Base-by-base conservation (phyloP, 2,113 vertebrate genomes). In the Gymnocephalus cernua region DNA sequence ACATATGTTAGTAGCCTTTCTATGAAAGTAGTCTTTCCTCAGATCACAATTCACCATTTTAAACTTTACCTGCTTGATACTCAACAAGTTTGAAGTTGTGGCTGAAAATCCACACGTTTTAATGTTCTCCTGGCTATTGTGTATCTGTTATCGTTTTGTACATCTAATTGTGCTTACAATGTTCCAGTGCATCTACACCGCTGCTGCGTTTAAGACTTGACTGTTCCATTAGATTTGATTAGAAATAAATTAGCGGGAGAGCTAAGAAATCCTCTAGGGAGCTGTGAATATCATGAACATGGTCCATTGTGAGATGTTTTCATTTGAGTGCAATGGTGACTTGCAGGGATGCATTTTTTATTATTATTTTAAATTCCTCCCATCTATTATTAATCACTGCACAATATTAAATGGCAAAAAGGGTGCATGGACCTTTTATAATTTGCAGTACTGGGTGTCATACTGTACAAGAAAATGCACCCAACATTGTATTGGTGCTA, bases 291-390 rank as follows among this genome's bases (percentile, higher is more conserved):
- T 65, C 45, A 61, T 74, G 76, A 90, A 76, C 65, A 82, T 82
- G 83, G 57, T 83, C 85, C 54, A 29, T 64, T 70, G 47, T 50
- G 27, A 73, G 74, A 73, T 73, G 71, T 63, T 66, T 18, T 86
- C 38, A 58, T 77, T 80, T 74, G 13, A 79, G 83, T 83, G 79
- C 84, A 86, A 84, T 85, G 62, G 57, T 64, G 61, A 86, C 61
- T 78, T 79, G 70, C 67, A 66, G 78, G 44, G 59, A 48, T 76
- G 59, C 75, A 23, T 74, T 79, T 68, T 54, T 41, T 41, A 10
- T 41, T 78, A 21, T 67, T 61, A n/a, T 66, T 74, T 76, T 73
- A n/a, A 25, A 9, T 59, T 61, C 50, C 61, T 82, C 62, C 62
- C 68, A 75, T 86, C 61, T 81, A 11, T 86, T 50, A 69, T 61